Evolutionary conservation across 2,888 invertebrate genomes (phyloP), one percentile per base, ranked within the genome.

Genomic region (Catotricha subobsoleta): DNA sequence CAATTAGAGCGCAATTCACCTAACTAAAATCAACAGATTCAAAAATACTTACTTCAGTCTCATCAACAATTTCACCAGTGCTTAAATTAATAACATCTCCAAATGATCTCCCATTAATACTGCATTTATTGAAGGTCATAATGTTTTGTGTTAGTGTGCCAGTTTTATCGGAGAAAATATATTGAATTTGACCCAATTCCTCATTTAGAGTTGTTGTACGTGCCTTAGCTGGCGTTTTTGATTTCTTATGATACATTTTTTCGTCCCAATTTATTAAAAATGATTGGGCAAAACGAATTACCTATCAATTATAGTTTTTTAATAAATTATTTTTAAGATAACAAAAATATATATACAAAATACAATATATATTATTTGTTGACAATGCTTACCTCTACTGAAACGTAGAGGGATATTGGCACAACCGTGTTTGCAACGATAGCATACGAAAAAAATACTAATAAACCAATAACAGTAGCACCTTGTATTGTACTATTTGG

Each of bases 71-170:
- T 64, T 91, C 88, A 30, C 91, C 91, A 37, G 88, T 87, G 52
- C 71, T 69, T 48, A 81, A 76, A 64, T 94, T 91, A 44, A 86
- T 68, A 43, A 87, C 69, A 61, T 97, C 94, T 16, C 98, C 98
- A 63, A 91, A 98, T 43, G 80, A 74, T 49, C 77, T 74, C 6
- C 90, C 94, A 49, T 80, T 83, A 50, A 98, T 91, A 47, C 95
- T 90, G 63, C 95, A 95, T 67, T 97, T 97, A 66, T 97, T 97
- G 65, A 98, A 98, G 43, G 94, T 90, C 98, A 98, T 98, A 52
- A 98, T 94, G 64, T 98, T 98, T 71, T 95, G 94, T 21, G 98
- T 98, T 43, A 98, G 69, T 12, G 98, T 98, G 52, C 98, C 98
- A 46, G 98, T 98, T 69, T 98, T 98, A 65, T 98, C 98, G 39